phyloP scores from a whole-genome alignment of 2,888 invertebrate species.

The Crematogaster levior region DNA sequence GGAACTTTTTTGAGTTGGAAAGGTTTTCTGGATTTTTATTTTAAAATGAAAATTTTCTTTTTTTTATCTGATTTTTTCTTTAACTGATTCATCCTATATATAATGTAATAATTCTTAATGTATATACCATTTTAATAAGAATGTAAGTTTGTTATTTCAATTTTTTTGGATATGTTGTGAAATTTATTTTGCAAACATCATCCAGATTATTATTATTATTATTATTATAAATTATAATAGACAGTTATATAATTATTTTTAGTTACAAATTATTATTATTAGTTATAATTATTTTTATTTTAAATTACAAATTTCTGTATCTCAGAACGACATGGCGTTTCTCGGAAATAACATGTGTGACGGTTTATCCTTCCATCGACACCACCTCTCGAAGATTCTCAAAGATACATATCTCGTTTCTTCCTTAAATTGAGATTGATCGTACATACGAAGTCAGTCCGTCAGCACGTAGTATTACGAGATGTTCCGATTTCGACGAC shows the following conservation, averaged over 20 bases:
- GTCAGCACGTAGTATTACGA: conserved; percentile 51
- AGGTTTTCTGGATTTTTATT: too few species aligned
- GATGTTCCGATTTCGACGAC: conserved; percentile 46
- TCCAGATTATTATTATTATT: background rate
- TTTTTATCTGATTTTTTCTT: too few species aligned
- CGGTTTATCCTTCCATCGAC: conserved; percentile 10
- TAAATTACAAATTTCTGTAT: background rate
- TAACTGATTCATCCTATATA: too few species aligned
- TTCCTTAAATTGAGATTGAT: conserved; percentile 71
- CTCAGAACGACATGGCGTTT: background rate
- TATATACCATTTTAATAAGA: background rate
- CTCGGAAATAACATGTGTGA: background rate
- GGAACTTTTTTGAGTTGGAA: too few species aligned
- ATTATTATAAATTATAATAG: background rate
- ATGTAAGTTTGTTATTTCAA: background rate
- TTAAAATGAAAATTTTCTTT: too few species aligned
- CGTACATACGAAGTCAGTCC: conserved; percentile 50
- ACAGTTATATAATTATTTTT: too few species aligned
- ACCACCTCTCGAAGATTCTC: background rate
- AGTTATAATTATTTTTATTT: conserved; percentile 3
- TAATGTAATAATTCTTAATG: background rate
- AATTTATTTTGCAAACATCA: background rate
- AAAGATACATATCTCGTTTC: conserved; percentile 39
- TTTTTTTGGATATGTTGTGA: background rate
- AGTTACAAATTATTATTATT: too few species aligned